Evolutionary conservation across 2,797 vertebrate genomes (phyloP).

Genomic region (Triplophysa yarkandensis): DNA sequence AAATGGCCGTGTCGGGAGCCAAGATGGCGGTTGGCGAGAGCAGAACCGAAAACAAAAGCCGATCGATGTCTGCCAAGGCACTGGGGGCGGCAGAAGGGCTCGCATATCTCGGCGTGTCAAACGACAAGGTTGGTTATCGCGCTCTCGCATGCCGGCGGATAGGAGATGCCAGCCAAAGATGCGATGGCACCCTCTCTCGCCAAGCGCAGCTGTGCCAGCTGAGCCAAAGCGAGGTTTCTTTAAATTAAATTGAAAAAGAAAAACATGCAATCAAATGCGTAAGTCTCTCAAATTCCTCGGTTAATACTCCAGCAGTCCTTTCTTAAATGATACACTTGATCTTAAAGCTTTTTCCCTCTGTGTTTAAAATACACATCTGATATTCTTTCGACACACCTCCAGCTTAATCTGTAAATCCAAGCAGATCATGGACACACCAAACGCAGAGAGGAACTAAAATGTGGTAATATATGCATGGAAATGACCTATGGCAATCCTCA

Average conservation of each 20-base stretch:
- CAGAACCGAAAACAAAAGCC: constrained; percentile 63
- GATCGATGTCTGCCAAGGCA: constrained; percentile 65
- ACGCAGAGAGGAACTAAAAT: constrained; percentile 46
- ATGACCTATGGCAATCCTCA: constrained; percentile 71
- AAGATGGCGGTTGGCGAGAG: constrained; percentile 60
- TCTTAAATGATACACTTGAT: constrained; percentile 51
- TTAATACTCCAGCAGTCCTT: background rate
- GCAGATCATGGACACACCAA: constrained; percentile 61
- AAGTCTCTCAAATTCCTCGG: constrained; percentile 2
- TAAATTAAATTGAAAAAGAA: constrained; percentile 40
- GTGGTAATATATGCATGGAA: constrained; percentile 79
- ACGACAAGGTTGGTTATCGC: constrained; percentile 71
- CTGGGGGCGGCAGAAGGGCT: constrained; percentile 48
- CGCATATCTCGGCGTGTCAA: constrained; percentile 65
- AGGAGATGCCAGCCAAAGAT: constrained; percentile 67
- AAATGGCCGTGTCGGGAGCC: constrained; percentile 47
- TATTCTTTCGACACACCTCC: constrained; percentile 59
- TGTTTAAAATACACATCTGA: constrained; percentile 61
- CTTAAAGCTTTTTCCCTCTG: constrained; percentile 52
- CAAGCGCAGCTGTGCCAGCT: constrained; percentile 54
- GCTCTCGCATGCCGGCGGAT: constrained; percentile 69
- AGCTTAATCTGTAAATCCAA: constrained; percentile 70
- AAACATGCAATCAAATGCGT: constrained; percentile 20
- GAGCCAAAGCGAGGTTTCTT: constrained; percentile 45
- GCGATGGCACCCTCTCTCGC: constrained; percentile 48